phyloP scores from a whole-genome alignment of 2,113 vertebrate species.

The Recurvirostra avosetta region DNA sequence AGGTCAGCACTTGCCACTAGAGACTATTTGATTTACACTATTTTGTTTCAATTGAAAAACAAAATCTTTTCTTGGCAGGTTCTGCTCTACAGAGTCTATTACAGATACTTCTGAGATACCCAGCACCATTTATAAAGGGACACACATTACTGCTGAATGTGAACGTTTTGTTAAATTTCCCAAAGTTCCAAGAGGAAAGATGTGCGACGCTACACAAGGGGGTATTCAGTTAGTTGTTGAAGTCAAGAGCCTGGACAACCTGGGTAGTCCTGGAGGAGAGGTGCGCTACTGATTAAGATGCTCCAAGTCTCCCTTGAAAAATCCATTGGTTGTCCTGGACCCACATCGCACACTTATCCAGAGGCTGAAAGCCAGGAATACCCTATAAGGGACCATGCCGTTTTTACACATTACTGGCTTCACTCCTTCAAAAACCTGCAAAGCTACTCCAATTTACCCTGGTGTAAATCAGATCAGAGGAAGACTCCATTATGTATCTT shows the following conservation, averaged over 20 bases:
- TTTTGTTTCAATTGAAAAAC: constrained; percentile 51
- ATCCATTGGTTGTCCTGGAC: background rate
- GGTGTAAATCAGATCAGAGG: background rate
- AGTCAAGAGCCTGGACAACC: background rate
- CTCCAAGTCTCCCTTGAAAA: background rate
- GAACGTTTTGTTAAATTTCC: constrained; percentile 38
- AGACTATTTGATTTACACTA: constrained; percentile 29
- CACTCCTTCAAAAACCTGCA: background rate
- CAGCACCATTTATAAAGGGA: constrained; percentile 56
- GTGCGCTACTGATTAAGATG: background rate
- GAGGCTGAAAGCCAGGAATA: background rate
- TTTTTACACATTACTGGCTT: background rate
- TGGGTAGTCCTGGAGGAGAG: background rate
- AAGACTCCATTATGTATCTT: background rate
- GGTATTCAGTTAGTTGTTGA: background rate
- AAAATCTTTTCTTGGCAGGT: constrained; percentile 41
- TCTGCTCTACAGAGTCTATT: constrained; percentile 24
- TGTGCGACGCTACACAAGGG: background rate
- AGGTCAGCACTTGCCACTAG: constrained; percentile 16
- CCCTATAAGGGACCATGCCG: background rate
- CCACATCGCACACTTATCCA: background rate
- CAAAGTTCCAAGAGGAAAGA: background rate
- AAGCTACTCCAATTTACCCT: background rate
- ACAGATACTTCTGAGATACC: constrained; percentile 46
- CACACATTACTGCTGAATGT: constrained; percentile 21